These are phyloP conservation scores for Eucriotettix oculatus DNA, from an alignment of 2,888 invertebrate genomes.

Conservation along the genomic window DNA sequence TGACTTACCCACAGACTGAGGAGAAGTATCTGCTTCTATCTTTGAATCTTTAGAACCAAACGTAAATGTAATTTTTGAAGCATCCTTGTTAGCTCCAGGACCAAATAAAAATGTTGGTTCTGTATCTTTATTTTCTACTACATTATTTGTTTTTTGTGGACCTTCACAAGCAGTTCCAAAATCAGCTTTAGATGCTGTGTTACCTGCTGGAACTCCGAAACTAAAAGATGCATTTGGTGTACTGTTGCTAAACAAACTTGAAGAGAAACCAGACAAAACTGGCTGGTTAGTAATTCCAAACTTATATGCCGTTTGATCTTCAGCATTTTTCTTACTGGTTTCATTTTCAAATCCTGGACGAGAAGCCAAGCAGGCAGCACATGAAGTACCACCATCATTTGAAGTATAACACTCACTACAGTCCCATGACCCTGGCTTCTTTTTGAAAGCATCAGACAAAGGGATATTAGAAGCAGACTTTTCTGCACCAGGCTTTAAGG, in stretches of 20 bases:
- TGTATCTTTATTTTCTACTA: not conserved
- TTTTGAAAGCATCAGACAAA: constrained; percentile 33
- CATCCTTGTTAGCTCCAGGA: not conserved
- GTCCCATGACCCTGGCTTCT: constrained; percentile 34
- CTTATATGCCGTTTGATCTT: constrained; percentile 15
- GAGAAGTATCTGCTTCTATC: too few relatives aligned
- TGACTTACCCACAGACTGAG: too few relatives aligned
- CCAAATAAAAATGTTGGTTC: not conserved
- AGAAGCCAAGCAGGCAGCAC: not conserved
- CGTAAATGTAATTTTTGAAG: not conserved
- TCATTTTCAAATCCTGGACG: not conserved
- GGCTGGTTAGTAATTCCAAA: constrained; percentile 17
- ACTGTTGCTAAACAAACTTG: too few relatives aligned
- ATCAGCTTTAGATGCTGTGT: too few relatives aligned
- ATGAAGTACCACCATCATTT: constrained; percentile 27
- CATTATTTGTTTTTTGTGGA: too few relatives aligned
- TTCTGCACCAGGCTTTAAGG: constrained; percentile 17
- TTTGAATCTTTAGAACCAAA: not conserved
- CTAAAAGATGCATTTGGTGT: too few relatives aligned
- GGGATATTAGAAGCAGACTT: constrained; percentile 4
- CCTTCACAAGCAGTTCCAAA: too few relatives aligned
- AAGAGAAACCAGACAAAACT: too few relatives aligned
- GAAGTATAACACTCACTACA: constrained; percentile 17
- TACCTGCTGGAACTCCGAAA: too few relatives aligned
- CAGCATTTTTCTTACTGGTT: constrained; percentile 1